Base-by-base conservation (phyloP, 2,888 invertebrate genomes). In the Tinea pellionella region DNA sequence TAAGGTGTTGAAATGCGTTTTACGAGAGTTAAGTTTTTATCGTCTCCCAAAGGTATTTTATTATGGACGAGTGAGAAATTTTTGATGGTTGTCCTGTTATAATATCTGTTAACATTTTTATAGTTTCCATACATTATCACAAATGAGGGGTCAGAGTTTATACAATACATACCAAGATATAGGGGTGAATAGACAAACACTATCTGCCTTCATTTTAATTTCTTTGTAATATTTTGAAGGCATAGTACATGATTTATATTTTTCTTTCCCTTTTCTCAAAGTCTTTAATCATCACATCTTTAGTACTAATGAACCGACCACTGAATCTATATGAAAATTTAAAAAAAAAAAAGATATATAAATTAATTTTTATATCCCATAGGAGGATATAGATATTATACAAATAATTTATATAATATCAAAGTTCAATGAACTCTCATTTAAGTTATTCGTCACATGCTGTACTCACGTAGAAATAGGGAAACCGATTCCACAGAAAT, bases 41-140 rank as follows among this genome's bases (percentile, higher is more conserved):
- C 16, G 24, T 24, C 47, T 47, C 53, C 19, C 53, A 53, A 53
- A 53, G 53, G 53, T 53, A 53, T 53, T 53, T 53, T 53, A 24
- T 53, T 53, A 53, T 53, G 53, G 53, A 12, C 53, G 53, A 15
- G 51, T n/a, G n/a, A 51, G 53, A 53, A 47, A 53, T 53, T 53
- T 53, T 53, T 19, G 53, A 53, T 53, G 53, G 37, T 37, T 12
- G 18, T 16, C 24, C 4, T 18, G 47, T 15, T 47, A 47, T 53
- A 53, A 24, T 18, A 53, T 53, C n/a, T 13, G 18, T 19, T 24
- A 53, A 18, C 16, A 16, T 53, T 53, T 53, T 24, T 53, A 53
- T 53, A 53, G 53, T 53, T 53, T 24, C n/a, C 12, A 18, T 24
- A 53, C 53, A 53, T 53, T 18, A 53, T 18, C 24, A 13, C 18